Evolutionary conservation across 2,888 invertebrate genomes (phyloP).

Genomic region (Oscheius sp.): DNA sequence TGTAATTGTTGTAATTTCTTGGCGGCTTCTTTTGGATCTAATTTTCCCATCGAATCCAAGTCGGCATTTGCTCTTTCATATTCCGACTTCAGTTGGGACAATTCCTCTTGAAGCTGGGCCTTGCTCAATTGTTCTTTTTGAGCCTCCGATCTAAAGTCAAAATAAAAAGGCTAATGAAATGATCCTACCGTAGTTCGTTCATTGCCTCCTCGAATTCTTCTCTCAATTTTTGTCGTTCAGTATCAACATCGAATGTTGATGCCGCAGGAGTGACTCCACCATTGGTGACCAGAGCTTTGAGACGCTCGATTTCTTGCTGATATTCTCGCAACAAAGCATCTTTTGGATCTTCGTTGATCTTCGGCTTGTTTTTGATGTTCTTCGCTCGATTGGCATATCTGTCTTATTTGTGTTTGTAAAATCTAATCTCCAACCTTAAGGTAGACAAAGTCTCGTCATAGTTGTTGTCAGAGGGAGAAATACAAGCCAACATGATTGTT

Average conservation of each 20-base stretch:
- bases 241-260: conserved; percentile 63
- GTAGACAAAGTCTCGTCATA: conserved; percentile 89
- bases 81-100: conserved; percentile 75
- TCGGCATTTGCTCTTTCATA: conserved; percentile 73
- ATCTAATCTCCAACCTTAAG: conserved; percentile 74
- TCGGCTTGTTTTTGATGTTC: conserved; percentile 98
- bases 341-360: conserved; percentile 94
- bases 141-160: conserved; percentile 70
- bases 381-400: conserved; percentile 92
- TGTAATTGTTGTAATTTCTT: conserved; percentile 77
- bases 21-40: conserved; percentile 63
- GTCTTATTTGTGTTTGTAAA: conserved; percentile 73
- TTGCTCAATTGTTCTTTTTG: conserved; percentile 73
- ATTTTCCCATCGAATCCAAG: conserved; percentile 35
- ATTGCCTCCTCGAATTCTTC: conserved; percentile 76
- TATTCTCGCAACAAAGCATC: conserved; percentile 85
- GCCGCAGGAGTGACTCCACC: conserved; percentile 29
- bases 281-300: conserved; percentile 75
- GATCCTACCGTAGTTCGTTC: conserved; percentile 71
- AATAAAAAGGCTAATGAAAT: not conserved
- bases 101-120: conserved; percentile 76
- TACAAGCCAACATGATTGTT: conserved; percentile 98
- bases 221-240: conserved; percentile 73
- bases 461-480: conserved; percentile 96
- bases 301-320: conserved; percentile 82